Evolutionary conservation across 2,888 invertebrate genomes (phyloP), one percentile per base, ranked within the genome.

Genomic region (Trissoscelio sp.): DNA sequence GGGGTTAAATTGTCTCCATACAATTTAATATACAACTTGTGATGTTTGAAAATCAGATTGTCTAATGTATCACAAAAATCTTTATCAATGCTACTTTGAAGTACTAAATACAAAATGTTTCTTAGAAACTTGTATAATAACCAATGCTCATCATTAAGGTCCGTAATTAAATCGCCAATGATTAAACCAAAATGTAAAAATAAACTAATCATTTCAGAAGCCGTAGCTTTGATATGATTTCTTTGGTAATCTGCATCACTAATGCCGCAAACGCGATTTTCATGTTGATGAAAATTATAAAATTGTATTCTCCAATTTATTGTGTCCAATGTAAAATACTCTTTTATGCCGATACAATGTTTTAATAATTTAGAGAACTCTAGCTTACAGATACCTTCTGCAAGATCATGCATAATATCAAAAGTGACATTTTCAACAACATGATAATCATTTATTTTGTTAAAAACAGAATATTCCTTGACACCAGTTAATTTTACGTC

Each of bases 381-480:
- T 28, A 55, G 16, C 20, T 74, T 55, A 22, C 64, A 74, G 4
- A 57, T 48, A 0, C 74, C 74, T 24, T 74, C 74, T 9, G 48
- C 14, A 4, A 64, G 20, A 20, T 74, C 74, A 14, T 74, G 74
- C 74, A 74, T 74, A 11, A 74, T 64, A 22, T 74, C 62, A 11
- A 46, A 16, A 7, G 64, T 42, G 18, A 74, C 4, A 42, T 74
- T 74, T 14, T 31, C 34, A 53, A 28, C 20, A 14, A 57, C 46
- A 46, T 64, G 57, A 64, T 39, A 74, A 53, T 57, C 7, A 12
- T 66, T 22, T 20, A 74, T 66, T 3, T 64, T 16, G 22, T 74
- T 44, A 57, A 74, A 74, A 16, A 22, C 42, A n/a, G 51, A 55
- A 12, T 34, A 9, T 39, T 72, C 60, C 12, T 39, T 60, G 2